A percentile compares a stretch with the other conserved stretches of the same genome.
Conservation (phyloP, 2,113 vertebrate genomes). For the Trogon melanurus region DNA sequence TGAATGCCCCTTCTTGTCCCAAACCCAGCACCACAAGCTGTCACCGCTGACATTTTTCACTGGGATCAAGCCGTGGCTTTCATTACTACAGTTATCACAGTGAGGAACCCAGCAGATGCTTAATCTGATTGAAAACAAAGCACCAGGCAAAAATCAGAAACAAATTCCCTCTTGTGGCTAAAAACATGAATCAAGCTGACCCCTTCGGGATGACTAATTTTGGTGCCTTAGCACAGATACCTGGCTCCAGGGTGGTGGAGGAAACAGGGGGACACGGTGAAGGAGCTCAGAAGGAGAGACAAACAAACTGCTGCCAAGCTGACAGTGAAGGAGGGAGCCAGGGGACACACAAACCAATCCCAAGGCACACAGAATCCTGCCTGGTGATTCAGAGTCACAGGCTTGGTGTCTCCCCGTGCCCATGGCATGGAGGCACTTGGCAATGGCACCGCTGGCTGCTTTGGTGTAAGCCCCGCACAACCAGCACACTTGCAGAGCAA, state of each 20-base stretch:
- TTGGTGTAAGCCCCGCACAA: rapidly evolving
- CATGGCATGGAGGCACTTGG: rapidly evolving
- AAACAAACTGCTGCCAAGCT: background rate
- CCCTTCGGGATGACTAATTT: background rate
- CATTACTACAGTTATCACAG: background rate
- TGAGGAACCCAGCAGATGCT: background rate
- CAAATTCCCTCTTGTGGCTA: background rate
- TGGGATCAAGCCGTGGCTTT: background rate
- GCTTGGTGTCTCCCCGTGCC: background rate
- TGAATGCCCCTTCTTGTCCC: background rate
- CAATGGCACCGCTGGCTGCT: background rate
- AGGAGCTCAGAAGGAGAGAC: background rate
- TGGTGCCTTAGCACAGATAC: background rate
- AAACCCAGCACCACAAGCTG: background rate
- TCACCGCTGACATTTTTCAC: background rate
- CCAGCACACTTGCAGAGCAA: background rate
- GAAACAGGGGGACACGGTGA: too few relatives aligned
- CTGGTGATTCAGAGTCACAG: rapidly evolving
- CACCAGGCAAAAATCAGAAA: background rate
- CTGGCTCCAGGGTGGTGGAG: background rate
- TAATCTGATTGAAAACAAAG: background rate
- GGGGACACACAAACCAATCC: rapidly evolving
- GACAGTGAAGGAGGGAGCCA: background rate
- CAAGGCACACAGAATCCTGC: rapidly evolving
- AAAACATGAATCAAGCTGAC: background rate